A percentile compares a stretch with the other conserved stretches of the same genome.
Conservation (phyloP, 2,888 invertebrate genomes). For the Eristalinus sepulchralis region DNA sequence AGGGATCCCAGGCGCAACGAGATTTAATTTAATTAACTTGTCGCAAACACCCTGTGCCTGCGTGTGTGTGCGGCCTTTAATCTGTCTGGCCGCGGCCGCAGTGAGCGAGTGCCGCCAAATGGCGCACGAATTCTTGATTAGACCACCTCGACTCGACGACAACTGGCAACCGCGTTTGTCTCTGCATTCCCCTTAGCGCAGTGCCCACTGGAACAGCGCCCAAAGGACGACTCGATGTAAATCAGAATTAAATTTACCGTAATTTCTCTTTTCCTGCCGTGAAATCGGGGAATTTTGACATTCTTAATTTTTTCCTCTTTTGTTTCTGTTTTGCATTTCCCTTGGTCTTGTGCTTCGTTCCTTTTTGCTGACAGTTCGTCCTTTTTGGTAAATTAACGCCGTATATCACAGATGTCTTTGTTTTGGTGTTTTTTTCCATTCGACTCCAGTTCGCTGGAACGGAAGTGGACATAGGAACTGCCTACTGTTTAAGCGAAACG, state of each 20-base stretch:
- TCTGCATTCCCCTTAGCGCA: not conserved
- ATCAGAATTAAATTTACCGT: slow-evolving; percentile 58
- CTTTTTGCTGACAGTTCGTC: not conserved
- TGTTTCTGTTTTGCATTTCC: not conserved
- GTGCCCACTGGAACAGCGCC: not conserved
- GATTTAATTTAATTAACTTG: slow-evolving; percentile 73
- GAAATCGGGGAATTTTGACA: not conserved
- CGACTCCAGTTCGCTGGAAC: too few species aligned
- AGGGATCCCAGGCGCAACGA: slow-evolving; percentile 26
- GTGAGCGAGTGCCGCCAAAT: slow-evolving; percentile 4
- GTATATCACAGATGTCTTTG: slow-evolving; percentile 26
- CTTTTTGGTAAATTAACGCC: slow-evolving; percentile 36
- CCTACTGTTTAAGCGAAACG: slow-evolving; percentile 1
- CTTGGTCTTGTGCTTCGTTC: not conserved
- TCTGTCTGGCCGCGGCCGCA: slow-evolving; percentile 24
- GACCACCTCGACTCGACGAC: slow-evolving; percentile 1
- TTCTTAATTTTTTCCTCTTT: not conserved
- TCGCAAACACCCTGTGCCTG: slow-evolving; percentile 64
- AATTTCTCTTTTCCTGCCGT: slow-evolving; percentile 52
- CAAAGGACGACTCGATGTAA: slow-evolving; percentile 43
- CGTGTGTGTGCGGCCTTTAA: slow-evolving; percentile 8
- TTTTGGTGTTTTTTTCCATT: too few species aligned
- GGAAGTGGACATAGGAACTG: not conserved
- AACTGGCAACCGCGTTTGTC: not conserved
- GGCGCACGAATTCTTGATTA: slow-evolving; percentile 34